These are phyloP conservation scores for Odontothrips loti DNA, from an alignment of 2,888 invertebrate genomes.

Conservation along the genomic window DNA sequence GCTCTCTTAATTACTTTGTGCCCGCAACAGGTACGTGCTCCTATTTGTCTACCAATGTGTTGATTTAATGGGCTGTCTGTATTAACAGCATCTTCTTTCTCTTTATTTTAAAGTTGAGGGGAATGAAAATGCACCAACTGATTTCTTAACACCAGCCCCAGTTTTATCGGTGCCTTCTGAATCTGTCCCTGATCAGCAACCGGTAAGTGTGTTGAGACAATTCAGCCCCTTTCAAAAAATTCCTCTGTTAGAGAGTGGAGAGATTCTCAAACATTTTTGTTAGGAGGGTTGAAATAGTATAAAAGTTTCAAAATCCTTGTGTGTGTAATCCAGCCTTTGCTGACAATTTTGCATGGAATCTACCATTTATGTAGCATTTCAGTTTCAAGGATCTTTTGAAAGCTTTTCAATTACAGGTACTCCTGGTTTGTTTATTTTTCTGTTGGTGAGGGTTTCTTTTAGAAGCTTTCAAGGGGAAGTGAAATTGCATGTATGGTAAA, in stretches of 20 bases:
- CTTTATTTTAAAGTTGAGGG: conserved; percentile 46
- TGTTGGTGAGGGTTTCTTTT: conserved; percentile 31
- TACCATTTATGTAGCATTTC: too few relatives aligned
- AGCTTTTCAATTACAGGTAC: too few relatives aligned
- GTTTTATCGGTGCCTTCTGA: conserved; percentile 35
- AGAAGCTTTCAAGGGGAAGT: not conserved
- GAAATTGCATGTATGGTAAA: not conserved
- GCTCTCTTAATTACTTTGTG: conserved; percentile 52
- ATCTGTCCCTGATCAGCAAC: conserved; percentile 32
- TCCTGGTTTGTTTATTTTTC: too few relatives aligned
- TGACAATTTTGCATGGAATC: too few relatives aligned
- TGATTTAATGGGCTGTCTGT: not conserved
- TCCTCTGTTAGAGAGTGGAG: too few relatives aligned
- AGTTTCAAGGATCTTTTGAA: too few relatives aligned
- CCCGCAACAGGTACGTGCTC: conserved; percentile 51
- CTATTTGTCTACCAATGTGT: conserved; percentile 30
- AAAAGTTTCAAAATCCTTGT: too few relatives aligned
- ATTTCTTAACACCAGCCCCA: conserved; percentile 53
- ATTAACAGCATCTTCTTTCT: conserved; percentile 8
- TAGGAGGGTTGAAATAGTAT: too few relatives aligned
- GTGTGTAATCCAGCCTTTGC: too few relatives aligned
- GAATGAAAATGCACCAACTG: conserved; percentile 52
- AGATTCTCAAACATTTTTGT: too few relatives aligned
- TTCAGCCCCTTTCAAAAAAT: conserved; percentile 13
- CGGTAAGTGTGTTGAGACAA: conserved; percentile 30